Percentiles rank a stretch among this genome's conserved stretches.
Conservation (phyloP, 2,888 invertebrate species). For the Chydorus sphaericus region DNA sequence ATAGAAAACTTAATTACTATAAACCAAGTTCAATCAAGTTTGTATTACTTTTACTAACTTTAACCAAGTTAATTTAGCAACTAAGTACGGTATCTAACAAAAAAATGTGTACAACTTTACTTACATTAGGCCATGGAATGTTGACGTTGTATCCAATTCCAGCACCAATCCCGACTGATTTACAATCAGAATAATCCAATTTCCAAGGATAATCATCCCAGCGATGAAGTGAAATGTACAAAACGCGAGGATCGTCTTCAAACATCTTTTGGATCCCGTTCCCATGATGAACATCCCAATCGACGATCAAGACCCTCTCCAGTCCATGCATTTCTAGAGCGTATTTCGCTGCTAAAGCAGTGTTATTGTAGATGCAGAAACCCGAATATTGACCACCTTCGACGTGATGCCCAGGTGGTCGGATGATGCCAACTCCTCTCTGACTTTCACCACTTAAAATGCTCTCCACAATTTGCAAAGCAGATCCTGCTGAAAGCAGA, state of each 20-base stretch:
- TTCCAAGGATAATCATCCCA: constrained; percentile 79
- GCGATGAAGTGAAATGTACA: constrained; percentile 84
- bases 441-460: constrained; percentile 46
- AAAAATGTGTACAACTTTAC: too few relatives aligned
- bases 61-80: too few relatives aligned
- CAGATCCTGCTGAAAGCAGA: constrained; percentile 55
- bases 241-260: constrained; percentile 54
- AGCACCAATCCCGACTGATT: constrained; percentile 45
- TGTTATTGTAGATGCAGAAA: constrained; percentile 81
- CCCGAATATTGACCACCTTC: constrained; percentile 59
- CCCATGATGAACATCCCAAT: constrained; percentile 96
- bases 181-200: constrained; percentile 48
- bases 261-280: constrained; percentile 79
- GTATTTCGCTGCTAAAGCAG: constrained; percentile 63
- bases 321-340: constrained; percentile 45
- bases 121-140: constrained; percentile 82
- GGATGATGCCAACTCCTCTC: constrained; percentile 64
- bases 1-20: too few relatives aligned
- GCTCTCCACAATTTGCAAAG: constrained; percentile 49
- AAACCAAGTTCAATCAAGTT: too few relatives aligned
- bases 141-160: constrained; percentile 79
- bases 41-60: too few relatives aligned
- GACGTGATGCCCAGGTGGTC: constrained; percentile 88
- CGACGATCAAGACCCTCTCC: constrained; percentile 49
- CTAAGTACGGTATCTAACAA: too few relatives aligned